phyloP scores from a whole-genome alignment of 2,888 invertebrate species.

The Epicampocera succincta region DNA sequence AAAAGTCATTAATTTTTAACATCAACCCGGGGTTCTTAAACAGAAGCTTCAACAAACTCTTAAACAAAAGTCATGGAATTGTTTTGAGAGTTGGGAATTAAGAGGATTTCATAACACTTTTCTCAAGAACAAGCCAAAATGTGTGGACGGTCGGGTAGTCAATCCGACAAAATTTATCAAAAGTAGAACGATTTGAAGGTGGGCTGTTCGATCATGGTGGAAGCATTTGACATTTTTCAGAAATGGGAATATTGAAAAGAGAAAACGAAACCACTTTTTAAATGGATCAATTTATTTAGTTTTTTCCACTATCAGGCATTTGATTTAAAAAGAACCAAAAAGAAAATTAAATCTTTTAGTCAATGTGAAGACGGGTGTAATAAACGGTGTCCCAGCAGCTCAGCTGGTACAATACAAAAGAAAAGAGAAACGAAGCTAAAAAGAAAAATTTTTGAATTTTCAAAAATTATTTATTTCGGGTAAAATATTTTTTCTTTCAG shows the following conservation, averaged over 20 bases:
- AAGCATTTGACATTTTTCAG: background rate
- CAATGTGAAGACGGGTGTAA: no score
- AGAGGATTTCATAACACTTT: background rate
- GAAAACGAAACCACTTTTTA: background rate
- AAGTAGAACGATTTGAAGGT: background rate
- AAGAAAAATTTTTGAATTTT: no score
- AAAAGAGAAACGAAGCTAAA: no score
- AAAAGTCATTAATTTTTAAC: background rate
- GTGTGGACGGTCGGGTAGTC: background rate
- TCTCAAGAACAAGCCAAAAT: background rate
- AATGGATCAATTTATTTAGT: no score
- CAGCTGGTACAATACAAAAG: no score
- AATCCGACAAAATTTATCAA: background rate
- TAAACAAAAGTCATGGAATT: constrained; percentile 14
- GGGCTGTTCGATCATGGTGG: background rate
- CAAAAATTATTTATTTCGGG: no score
- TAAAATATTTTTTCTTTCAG: no score
- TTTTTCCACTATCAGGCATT: no score
- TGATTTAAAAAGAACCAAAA: no score
- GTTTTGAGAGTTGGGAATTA: background rate
- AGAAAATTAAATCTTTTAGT: no score
- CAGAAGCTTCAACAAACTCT: no score
- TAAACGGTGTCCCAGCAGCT: no score
- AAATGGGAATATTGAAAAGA: background rate
- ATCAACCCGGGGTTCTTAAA: background rate